These are phyloP conservation scores for Camelus bactrianus DNA, from an alignment of 2,113 vertebrate species.

Conservation along the genomic window DNA sequence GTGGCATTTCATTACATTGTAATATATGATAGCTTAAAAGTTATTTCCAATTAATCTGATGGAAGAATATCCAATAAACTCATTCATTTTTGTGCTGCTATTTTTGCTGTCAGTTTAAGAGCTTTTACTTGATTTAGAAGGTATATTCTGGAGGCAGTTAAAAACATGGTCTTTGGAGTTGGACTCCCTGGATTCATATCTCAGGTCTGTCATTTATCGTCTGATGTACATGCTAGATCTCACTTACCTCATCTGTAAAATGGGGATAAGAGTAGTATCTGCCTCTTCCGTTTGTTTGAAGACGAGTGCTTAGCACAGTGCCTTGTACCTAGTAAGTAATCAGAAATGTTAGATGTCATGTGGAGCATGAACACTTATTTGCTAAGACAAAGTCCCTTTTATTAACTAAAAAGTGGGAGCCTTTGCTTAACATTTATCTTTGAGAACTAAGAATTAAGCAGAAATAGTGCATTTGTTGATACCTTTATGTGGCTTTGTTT, in stretches of 20 bases:
- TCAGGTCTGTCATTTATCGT: not conserved
- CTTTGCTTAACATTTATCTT: not conserved
- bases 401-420: not conserved
- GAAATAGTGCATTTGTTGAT: not conserved
- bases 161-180: not conserved
- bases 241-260: not conserved
- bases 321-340: not conserved
- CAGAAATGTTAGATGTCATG: not conserved
- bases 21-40: not conserved
- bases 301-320: not conserved
- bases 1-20: slow-evolving; percentile 16
- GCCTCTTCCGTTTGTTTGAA: not conserved
- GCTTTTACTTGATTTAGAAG: not conserved
- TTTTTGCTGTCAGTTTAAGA: not conserved
- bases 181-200: not conserved
- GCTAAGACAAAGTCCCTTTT: not conserved
- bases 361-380: not conserved
- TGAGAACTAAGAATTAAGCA: slow-evolving; percentile 6
- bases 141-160: not conserved
- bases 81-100: not conserved
- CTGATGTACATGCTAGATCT: not conserved
- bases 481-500: not conserved
- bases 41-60: not conserved
- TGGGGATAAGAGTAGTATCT: not conserved
- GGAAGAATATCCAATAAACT: not conserved